phyloP scores from a whole-genome alignment of 37 sponge, comb jelly and placozoan species.

The Chondrilla cf. caribensis region DNA sequence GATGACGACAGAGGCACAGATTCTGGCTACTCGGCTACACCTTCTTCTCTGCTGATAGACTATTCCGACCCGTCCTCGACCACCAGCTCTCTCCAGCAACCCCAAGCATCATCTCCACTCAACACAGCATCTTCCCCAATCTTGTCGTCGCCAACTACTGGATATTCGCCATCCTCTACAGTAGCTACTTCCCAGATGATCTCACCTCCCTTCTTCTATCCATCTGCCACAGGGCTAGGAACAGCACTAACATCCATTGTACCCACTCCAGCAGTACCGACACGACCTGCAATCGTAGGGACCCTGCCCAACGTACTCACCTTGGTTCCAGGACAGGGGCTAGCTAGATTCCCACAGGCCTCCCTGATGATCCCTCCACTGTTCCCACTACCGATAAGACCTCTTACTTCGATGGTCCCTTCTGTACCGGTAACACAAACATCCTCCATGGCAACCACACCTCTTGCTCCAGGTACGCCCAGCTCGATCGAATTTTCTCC shows the following conservation, averaged over 20 bases:
- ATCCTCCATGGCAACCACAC: background rate
- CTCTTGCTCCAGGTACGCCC: background rate
- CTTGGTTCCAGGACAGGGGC: constrained; percentile 10
- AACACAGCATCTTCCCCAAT: background rate
- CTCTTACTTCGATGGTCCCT: background rate
- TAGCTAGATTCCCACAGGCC: background rate
- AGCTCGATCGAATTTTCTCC: background rate
- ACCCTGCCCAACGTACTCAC: constrained; percentile 36
- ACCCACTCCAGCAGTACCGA: background rate
- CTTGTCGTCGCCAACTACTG: background rate
- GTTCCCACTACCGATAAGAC: background rate
- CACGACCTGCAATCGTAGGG: background rate
- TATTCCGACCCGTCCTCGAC: constrained; percentile 20
- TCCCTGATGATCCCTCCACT: background rate
- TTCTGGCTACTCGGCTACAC: constrained; percentile 17
- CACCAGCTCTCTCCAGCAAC: background rate
- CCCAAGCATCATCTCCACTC: background rate
- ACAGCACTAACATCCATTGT: constrained; percentile 9
- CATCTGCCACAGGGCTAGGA: background rate
- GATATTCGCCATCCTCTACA: background rate
- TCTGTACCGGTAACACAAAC: background rate
- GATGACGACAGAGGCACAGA: constrained; percentile 19
- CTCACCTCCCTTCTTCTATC: constrained; percentile 1
- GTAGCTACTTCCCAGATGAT: background rate
- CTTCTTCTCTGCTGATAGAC: background rate